Base-by-base conservation (phyloP, 2,888 invertebrate species). In the Spisula subtruncata region DNA sequence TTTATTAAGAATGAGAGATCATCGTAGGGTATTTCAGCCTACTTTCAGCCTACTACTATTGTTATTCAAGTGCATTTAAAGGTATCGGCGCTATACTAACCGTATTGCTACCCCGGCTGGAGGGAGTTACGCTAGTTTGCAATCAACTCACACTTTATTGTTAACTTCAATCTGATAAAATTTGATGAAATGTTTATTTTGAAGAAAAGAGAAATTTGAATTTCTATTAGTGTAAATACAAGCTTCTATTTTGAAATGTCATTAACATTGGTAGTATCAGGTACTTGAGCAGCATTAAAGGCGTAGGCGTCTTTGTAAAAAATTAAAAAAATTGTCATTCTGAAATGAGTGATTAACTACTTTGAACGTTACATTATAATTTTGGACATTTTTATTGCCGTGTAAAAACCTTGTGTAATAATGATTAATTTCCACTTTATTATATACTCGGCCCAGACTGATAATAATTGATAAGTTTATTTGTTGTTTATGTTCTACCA, bases 401-500 rank as follows among this genome's bases (percentile, higher is more conserved):
- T 75, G 35, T 75, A 75, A 75, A n/a, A 81, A 60, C 81, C 86
- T 86, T 86, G 56, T n/a, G 18, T 18, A 46, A 71, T 66, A 71
- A 83, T 83, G 83, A 83, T 83, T 48, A 71, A 83, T 83, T 66
- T 83, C 14, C 46, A 29, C 46, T 66, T 60, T 71, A 71, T 83
- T 84, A 75, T 84, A 16, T 35, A 32, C 82, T 66, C 66, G 71
- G 25, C 25, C 66, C 54, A 29, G 56, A 81, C 16, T 85, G 85
- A 85, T 54, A 75, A 35, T 41, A 35, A 82, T 80, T 81, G 75
- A 89, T 79, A 86, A 83, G 81, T 71, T 41, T 89, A 71, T 86
- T 83, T 75, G 41, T 86, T 89, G 60, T 88, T 85, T 88, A 88
- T 56, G 16, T 54, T 54, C 51, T 35, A 18, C 85, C 85, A 88